Conservation (phyloP, 2,113 vertebrate genomes). For the Tachysurus vachellii region DNA sequence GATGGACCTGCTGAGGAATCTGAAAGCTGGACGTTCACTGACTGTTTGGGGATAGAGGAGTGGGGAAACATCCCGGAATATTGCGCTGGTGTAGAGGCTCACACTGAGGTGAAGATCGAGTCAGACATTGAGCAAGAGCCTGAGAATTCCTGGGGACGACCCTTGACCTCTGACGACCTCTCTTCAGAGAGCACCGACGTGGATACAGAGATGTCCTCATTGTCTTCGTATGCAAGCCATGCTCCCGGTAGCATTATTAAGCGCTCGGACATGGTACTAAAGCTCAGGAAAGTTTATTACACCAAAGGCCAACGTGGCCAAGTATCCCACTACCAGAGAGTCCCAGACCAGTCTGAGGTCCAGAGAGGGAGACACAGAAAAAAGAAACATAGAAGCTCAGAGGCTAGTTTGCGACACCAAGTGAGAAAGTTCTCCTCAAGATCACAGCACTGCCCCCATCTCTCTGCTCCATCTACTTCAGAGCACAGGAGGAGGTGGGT, state of each 20-base stretch:
- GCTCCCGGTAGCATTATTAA: conserved; percentile 46
- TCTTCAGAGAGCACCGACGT: conserved; percentile 51
- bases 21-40: conserved; percentile 36
- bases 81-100: conserved; percentile 12
- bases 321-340: conserved; percentile 60
- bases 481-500: conserved; percentile 67
- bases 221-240: conserved; percentile 23
- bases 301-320: conserved; percentile 44
- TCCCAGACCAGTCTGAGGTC: conserved; percentile 46
- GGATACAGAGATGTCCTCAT: conserved; percentile 51
- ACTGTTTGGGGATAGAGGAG: conserved; percentile 16
- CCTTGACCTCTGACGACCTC: conserved; percentile 65
- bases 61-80: conserved; percentile 3
- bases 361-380: conserved; percentile 9
- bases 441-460: conserved; percentile 68
- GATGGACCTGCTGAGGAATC: conserved; percentile 44
- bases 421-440: conserved; percentile 46
- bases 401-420: conserved; percentile 42
- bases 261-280: conserved; percentile 67
- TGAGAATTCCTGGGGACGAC: conserved; percentile 68
- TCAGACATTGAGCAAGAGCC: conserved; percentile 34
- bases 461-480: conserved; percentile 60
- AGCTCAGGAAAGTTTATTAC: conserved; percentile 66
- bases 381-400: conserved; percentile 23
- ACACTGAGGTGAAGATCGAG: conserved; percentile 39